Evolutionary conservation across 2,113 vertebrate genomes (phyloP), one percentile per base, ranked within the genome.

Genomic region (Salvelinus fontinalis): DNA sequence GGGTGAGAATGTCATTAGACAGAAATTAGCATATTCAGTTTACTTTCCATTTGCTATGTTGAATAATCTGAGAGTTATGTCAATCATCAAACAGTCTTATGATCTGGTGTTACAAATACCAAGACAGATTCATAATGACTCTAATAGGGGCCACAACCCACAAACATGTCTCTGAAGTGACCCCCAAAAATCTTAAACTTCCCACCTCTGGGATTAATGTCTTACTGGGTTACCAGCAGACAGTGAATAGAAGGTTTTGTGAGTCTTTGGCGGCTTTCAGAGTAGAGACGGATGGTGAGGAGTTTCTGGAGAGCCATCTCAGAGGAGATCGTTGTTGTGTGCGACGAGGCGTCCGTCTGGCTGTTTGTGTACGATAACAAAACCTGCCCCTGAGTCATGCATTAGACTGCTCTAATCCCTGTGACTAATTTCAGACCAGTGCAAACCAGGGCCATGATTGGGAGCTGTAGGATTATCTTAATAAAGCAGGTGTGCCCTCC

Each of bases 361-460:
- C 75, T 90, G 86, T 81, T 78, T 81, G 77, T 76, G 71, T 16
- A 75, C 0, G 91, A 91, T 91, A 90, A 87, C 84, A 85, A 77
- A 85, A 83, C 71, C 54, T 57, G 77, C 81, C 65, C 83, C 73
- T 51, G 68, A 89, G 69, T 86, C 79, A 78, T 76, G 62, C 76
- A 73, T 88, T 80, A 75, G 67, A 86, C 71, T 84, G 71, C 24
- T 74, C 71, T 92, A 91, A 92, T 92, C 88, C 85, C 87, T 24
- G 51, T 87, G 81, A 88, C 89, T 75, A 78, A 90, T 90, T 89
- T 65, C 73, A 81, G 77, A 71, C 76, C 75, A 78, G 57, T 71
- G 71, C 74, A 80, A 84, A 83, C 83, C 69, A 71, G 26, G 54
- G 71, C 49, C 34, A 24, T 71, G 74, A 71, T 86, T 74, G 57